Evolutionary conservation across 2,888 invertebrate species (phyloP), one percentile per base, ranked within the genome.

Genomic region (Scaptomyza tumidula): DNA sequence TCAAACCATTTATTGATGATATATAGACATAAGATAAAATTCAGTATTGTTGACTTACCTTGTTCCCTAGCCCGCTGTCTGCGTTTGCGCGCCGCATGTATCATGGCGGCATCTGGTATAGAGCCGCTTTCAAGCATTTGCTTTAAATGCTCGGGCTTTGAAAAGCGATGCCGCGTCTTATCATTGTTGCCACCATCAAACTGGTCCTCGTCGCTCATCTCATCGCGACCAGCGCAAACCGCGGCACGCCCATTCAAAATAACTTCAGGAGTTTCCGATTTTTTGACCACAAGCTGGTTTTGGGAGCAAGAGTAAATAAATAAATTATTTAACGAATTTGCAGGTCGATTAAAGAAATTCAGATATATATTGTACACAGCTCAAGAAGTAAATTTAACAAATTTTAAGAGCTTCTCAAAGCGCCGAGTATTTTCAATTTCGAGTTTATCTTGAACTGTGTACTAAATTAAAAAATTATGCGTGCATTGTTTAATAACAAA

Each of bases 51-150:
- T 6, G 1, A 14, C 3, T 62, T 68, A 87, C 95, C 95, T 91
- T 95, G 94, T 93, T 98, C 98, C 91, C 99, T 94, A 73, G 98
- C 98, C 93, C 97, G 95, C 93, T 99, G 99, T 87, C 99, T 94
- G 71, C 97, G 95, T 93, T 99, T 99, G 89, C 98, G 94, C 11
- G 98, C 98, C 78, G 98, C 98, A 93, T 99, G 99, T 91, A 99
- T 99, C 94, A 98, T 96, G 56, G 98, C 98, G 10, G 99, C 99
- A 93, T 99, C 99, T 10, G 99, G 99, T 90, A 99, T 99, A 79
- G 95, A 96, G 14, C 98, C 98, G 90, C 96, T 96, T 92, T 96
- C 96, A 72, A 97, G 93, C 82, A 97, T 95, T 85, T 95, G 95
- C 90, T 96, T 95, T 86, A 97, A 95, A 75, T 95, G 94, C 90